Conservation (phyloP, 2,797 vertebrate species). For the Xenops minutus region DNA sequence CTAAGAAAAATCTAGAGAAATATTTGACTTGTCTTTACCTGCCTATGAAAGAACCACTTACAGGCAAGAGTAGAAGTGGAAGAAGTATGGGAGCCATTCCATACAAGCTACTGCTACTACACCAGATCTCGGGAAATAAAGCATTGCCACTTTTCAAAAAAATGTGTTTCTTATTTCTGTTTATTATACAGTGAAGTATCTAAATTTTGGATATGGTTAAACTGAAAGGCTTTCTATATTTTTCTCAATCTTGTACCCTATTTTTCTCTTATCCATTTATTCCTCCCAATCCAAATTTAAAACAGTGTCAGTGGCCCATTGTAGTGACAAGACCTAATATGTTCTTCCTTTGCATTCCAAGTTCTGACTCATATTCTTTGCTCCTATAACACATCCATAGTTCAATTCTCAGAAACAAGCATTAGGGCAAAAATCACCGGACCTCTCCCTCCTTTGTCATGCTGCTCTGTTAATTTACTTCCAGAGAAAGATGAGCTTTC, state of each 20-base stretch:
- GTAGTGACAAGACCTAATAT: background rate
- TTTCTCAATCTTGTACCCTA: background rate
- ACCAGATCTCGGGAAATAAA: background rate
- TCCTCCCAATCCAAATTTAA: background rate
- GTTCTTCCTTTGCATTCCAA: background rate
- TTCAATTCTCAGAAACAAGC: background rate
- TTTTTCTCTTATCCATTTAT: background rate
- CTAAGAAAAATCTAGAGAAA: background rate
- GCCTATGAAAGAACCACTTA: background rate
- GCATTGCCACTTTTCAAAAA: background rate
- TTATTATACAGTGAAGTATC: background rate
- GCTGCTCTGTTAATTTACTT: background rate
- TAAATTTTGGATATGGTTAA: background rate
- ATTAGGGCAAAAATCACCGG: background rate
- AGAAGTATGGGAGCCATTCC: background rate
- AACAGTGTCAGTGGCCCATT: background rate
- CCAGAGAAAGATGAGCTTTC: background rate
- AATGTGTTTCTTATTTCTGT: rapidly evolving
- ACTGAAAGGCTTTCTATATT: background rate
- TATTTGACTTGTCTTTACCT: background rate
- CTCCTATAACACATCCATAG: background rate
- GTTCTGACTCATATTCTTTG: background rate
- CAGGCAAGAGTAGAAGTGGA: background rate
- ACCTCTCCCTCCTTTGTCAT: background rate
- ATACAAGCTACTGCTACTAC: background rate